Evolutionary conservation across 2,888 invertebrate genomes (phyloP).

Genomic region (Listrodromus nycthemerus): DNA sequence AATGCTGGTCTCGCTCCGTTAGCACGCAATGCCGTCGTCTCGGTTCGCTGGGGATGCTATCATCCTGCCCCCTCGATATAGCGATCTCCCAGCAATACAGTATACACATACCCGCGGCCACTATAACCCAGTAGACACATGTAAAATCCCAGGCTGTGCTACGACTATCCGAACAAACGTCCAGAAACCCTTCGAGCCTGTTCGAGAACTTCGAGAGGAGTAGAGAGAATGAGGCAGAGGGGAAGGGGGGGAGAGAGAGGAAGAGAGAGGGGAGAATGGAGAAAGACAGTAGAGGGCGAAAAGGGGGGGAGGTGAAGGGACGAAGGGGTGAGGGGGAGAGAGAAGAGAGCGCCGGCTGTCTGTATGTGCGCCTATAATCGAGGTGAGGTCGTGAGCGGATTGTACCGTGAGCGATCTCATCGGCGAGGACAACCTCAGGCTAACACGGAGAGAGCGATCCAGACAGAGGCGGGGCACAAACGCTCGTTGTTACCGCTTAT

Average conservation of each 20-base stretch:
- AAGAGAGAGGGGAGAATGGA: neutral
- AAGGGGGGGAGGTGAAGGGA: no score
- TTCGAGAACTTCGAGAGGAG: conserved; percentile 34
- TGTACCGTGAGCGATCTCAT: conserved; percentile 20
- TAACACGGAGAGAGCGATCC: conserved; percentile 47
- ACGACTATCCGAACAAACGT: conserved; percentile 4
- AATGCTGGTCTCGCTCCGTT: conserved; percentile 61
- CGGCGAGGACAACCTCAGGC: conserved; percentile 49
- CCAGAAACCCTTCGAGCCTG: conserved; percentile 19
- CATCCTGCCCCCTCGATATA: conserved; percentile 42
- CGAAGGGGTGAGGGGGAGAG: neutral
- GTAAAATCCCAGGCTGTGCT: neutral
- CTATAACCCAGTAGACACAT: neutral
- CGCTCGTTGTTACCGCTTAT: conserved; percentile 78
- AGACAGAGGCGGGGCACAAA: conserved; percentile 53
- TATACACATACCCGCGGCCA: neutral
- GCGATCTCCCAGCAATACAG: neutral
- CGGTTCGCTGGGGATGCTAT: conserved; percentile 46
- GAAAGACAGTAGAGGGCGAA: no score
- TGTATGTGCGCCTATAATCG: conserved; percentile 46
- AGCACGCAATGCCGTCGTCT: conserved; percentile 66
- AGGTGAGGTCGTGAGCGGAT: conserved; percentile 51
- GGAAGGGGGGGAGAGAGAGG: no score
- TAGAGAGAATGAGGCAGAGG: neutral
- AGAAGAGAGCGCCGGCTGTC: neutral